A percentile compares a stretch with the other conserved stretches of the same genome.
These are phyloP conservation scores for Propithecus perrieri DNA, from an alignment of 2,797 vertebrate species.

Conservation along the genomic window DNA sequence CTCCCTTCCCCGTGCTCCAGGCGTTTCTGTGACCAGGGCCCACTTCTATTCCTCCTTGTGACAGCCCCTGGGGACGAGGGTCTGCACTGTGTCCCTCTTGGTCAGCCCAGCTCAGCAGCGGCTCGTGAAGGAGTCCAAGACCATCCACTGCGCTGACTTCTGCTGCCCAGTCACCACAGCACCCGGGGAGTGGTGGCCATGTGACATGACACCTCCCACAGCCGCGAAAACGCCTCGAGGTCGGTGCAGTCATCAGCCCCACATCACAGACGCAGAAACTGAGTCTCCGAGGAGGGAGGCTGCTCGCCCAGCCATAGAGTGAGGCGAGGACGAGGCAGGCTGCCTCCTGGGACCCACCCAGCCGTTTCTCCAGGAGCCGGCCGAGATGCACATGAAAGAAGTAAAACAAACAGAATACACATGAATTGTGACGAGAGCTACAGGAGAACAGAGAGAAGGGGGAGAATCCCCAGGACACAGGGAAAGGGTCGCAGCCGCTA, in stretches of 20 bases:
- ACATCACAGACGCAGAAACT: neutral
- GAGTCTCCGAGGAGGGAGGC: neutral
- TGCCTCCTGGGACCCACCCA: neutral
- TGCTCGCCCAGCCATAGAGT: neutral
- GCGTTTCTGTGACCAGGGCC: neutral
- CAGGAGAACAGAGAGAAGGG: too few species aligned
- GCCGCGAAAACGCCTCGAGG: neutral
- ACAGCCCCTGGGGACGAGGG: neutral
- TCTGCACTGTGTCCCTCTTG: fast-evolving
- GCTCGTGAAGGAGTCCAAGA: neutral
- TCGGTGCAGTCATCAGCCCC: fast-evolving
- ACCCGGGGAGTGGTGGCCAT: fast-evolving
- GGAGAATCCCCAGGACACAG: neutral
- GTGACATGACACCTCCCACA: fast-evolving
- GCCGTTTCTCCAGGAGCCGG: neutral
- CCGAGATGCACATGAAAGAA: fast-evolving
- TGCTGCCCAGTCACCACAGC: fast-evolving
- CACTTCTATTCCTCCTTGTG: too few species aligned
- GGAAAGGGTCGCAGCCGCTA: fast-evolving
- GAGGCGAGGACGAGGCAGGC: neutral
- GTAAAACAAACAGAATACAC: neutral
- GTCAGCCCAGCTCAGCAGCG: fast-evolving
- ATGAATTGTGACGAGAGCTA: fast-evolving
- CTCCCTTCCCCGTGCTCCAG: neutral
- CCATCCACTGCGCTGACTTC: fast-evolving